Conservation (phyloP, 1,140 invertebrate species). For the Arion vulgaris region DNA sequence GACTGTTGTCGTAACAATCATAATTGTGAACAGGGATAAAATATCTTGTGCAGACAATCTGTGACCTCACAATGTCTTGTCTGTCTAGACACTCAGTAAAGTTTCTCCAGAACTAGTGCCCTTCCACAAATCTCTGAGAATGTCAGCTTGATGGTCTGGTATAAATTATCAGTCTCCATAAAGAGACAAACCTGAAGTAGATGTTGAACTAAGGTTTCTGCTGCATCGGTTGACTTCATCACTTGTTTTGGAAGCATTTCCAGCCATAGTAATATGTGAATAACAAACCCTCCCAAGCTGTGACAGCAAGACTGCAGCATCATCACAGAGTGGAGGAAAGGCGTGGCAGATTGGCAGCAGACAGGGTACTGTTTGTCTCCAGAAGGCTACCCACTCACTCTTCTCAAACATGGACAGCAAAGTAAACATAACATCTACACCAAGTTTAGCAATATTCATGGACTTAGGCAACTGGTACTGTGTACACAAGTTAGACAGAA, state of each 20-base stretch:
- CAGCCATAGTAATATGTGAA: conserved; percentile 77
- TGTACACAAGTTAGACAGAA: conserved; percentile 91
- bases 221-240: background rate
- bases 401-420: conserved; percentile 87
- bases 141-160: conserved; percentile 15
- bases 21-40: too few species aligned
- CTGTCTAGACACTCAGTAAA: background rate
- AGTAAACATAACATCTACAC: conserved; percentile 90
- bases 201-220: background rate
- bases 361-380: conserved; percentile 86
- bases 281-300: conserved; percentile 89
- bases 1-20: too few species aligned
- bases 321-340: conserved; percentile 93
- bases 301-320: conserved; percentile 86
- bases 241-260: conserved; percentile 50
- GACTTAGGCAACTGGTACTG: conserved; percentile 96
- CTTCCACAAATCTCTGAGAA: conserved; percentile 27
- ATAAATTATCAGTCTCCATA: conserved; percentile 10
- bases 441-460: conserved; percentile 89
- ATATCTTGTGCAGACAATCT: too few species aligned
- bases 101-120: conserved; percentile 2
- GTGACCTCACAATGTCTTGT: too few species aligned
- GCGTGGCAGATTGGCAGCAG: conserved; percentile 89
- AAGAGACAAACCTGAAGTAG: background rate
- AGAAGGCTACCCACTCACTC: conserved; percentile 80